phyloP scores from a whole-genome alignment of 2,888 invertebrate genomes.

The Heliconius erato region DNA sequence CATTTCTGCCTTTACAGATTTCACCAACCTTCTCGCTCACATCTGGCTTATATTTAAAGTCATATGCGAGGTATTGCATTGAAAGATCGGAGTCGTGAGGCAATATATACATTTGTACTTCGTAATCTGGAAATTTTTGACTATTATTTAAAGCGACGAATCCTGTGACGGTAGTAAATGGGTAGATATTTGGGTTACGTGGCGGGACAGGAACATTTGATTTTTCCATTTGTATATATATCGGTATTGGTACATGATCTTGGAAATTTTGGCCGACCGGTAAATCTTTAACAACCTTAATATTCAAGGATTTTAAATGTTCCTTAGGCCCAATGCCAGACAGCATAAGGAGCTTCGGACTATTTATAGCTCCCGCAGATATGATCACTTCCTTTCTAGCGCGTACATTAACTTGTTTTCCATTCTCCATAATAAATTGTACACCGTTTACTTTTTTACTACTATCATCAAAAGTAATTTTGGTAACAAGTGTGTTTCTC shows the following conservation, averaged over 20 bases:
- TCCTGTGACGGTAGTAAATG: constrained; percentile 51
- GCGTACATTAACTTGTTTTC: constrained; percentile 43
- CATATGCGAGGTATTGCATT: constrained; percentile 62
- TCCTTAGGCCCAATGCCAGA: constrained; percentile 59
- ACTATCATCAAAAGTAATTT: constrained; percentile 55
- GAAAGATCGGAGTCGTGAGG: constrained; percentile 33
- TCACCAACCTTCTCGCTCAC: constrained; percentile 52
- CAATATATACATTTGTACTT: constrained; percentile 50
- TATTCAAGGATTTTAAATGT: constrained; percentile 73
- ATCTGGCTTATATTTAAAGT: constrained; percentile 73
- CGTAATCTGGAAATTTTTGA: constrained; percentile 58
- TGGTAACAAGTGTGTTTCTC: constrained; percentile 53
- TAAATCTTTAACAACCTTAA: constrained; percentile 58
- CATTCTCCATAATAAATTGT: constrained; percentile 46
- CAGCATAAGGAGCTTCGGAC: constrained; percentile 58
- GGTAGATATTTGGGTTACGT: constrained; percentile 54
- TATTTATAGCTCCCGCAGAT: constrained; percentile 71
- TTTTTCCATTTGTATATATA: constrained; percentile 53
- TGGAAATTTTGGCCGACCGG: constrained; percentile 64
- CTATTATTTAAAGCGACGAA: constrained; percentile 57
- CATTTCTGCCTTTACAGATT: constrained; percentile 54
- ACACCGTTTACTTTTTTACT: constrained; percentile 58
- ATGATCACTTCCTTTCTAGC: constrained; percentile 63
- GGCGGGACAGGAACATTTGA: constrained; percentile 70
- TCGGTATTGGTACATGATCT: constrained; percentile 56